Evolutionary conservation across 2,888 invertebrate species (phyloP).

Genomic region (Apocheima hispidaria): DNA sequence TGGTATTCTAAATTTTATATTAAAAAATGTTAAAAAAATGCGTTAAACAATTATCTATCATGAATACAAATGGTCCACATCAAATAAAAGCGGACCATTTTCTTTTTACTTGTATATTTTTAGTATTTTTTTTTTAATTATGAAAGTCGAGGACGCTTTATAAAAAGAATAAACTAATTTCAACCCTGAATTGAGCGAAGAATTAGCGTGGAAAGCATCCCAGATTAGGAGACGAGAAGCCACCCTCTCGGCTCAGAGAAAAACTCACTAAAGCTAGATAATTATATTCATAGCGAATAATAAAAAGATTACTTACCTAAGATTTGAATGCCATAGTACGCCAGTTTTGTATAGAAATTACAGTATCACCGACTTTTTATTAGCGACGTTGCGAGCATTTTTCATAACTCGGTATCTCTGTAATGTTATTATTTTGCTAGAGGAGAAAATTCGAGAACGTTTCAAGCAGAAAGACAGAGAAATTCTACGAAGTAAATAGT

Average conservation of each 20-base stretch:
- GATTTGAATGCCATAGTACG: slow-evolving; percentile 25
- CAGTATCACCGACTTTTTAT: slow-evolving; percentile 5
- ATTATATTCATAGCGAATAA: slow-evolving; percentile 37
- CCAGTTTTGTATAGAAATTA: slow-evolving; percentile 8
- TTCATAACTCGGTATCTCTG: slow-evolving; percentile 10
- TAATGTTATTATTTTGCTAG: slow-evolving; percentile 3
- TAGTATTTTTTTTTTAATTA: not conserved
- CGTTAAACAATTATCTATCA: no score
- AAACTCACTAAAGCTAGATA: slow-evolving; percentile 19
- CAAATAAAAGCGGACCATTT: no score
- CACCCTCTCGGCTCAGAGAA: not conserved
- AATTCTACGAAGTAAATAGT: no score
- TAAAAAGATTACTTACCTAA: slow-evolving; percentile 32
- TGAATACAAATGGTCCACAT: not conserved
- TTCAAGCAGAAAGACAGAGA: not conserved
- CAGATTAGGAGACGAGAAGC: slow-evolving; percentile 19
- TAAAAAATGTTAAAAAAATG: no score
- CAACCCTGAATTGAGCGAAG: slow-evolving; percentile 21
- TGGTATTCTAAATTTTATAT: no score
- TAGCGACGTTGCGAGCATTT: slow-evolving; percentile 4
- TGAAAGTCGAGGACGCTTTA: slow-evolving; percentile 3
- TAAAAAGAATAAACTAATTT: slow-evolving; percentile 14
- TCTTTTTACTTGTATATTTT: no score
- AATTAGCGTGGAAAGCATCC: slow-evolving; percentile 20
- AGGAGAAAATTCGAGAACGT: not conserved